phyloP scores from a whole-genome alignment of 1,140 invertebrate genomes.

The Micrasema minimum region DNA sequence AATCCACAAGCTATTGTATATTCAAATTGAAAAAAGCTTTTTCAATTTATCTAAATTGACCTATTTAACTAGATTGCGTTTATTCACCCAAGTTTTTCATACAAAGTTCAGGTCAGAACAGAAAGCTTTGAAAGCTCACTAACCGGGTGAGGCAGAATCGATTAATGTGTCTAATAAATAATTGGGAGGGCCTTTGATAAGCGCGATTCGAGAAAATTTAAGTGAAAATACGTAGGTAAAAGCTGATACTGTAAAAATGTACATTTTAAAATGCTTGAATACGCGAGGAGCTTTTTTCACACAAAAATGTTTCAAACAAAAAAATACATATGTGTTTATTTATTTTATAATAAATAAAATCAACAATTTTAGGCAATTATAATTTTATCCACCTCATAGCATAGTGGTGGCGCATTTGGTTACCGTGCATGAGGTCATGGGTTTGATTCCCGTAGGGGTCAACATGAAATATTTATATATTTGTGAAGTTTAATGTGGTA shows the following conservation, averaged over 20 bases:
- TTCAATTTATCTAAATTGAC: conserved; percentile 9
- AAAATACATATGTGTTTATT: too few species aligned
- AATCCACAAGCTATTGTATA: not conserved
- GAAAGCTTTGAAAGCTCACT: conserved; percentile 5
- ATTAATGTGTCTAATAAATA: conserved; percentile 24
- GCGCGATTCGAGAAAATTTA: not conserved
- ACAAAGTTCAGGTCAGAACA: not conserved
- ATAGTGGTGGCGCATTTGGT: too few species aligned
- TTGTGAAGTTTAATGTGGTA: too few species aligned
- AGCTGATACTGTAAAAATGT: not conserved
- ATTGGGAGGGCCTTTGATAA: not conserved
- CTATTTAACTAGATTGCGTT: conserved; percentile 15
- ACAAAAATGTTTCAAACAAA: too few species aligned
- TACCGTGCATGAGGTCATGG: too few species aligned
- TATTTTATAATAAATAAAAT: too few species aligned
- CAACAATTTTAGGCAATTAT: too few species aligned
- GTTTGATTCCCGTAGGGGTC: too few species aligned
- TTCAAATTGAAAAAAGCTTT: not conserved
- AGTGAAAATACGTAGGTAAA: not conserved
- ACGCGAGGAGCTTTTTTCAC: too few species aligned
- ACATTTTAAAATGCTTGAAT: not conserved
- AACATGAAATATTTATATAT: too few species aligned
- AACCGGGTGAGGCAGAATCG: conserved; percentile 3
- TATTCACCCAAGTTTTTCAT: not conserved
- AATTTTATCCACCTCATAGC: too few species aligned